Evolutionary conservation across 2,797 vertebrate species (phyloP).

Genomic region (Propithecus perrieri): DNA sequence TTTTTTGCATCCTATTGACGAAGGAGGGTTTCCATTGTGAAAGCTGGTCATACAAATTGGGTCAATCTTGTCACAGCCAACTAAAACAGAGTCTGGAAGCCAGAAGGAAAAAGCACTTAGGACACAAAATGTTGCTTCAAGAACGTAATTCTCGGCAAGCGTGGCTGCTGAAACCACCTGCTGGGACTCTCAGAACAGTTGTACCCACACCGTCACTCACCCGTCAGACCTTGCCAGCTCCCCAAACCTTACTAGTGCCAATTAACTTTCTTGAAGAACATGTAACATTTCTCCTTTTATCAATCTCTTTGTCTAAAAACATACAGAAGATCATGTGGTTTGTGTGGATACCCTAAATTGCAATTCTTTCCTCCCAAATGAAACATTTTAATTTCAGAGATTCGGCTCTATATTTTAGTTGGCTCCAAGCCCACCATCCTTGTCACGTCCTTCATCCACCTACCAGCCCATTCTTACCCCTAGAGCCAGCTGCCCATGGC

Average conservation of each 20-base stretch:
- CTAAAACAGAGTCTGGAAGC: background rate
- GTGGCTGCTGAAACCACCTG: background rate
- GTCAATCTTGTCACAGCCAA: background rate
- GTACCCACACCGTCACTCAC: background rate
- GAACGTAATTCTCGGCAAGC: background rate
- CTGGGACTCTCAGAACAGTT: background rate
- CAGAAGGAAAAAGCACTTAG: background rate
- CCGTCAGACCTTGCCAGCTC: background rate
- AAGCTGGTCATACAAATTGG: too few relatives aligned
- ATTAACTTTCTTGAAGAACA: background rate
- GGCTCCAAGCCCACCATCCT: background rate
- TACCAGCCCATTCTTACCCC: conserved; percentile 49
- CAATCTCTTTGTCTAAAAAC: background rate
- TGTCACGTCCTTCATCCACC: background rate
- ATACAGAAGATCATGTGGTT: background rate
- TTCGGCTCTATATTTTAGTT: background rate
- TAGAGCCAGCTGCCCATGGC: background rate
- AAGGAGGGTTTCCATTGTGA: background rate
- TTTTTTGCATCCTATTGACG: background rate
- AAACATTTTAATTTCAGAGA: background rate
- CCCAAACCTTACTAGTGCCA: background rate
- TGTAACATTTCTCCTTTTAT: background rate
- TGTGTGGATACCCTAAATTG: background rate
- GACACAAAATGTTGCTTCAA: background rate
- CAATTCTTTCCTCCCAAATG: too few relatives aligned